Evolutionary conservation across 92 coral and sea anemone species (phyloP).

Genomic region (Desmophyllum pertusum): DNA sequence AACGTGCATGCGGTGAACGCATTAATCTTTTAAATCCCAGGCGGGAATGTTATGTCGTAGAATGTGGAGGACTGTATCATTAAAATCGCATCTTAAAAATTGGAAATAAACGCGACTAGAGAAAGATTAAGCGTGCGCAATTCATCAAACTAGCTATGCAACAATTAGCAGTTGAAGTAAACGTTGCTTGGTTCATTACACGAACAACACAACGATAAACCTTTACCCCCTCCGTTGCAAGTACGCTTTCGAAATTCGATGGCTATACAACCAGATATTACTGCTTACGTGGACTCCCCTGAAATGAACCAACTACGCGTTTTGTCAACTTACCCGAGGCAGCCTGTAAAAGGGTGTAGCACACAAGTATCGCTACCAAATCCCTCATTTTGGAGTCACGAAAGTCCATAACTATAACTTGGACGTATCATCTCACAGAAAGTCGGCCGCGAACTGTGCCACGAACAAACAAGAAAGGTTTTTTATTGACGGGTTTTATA

Average conservation of each 20-base stretch:
- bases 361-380: conserved; percentile 21
- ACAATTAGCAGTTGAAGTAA: background rate
- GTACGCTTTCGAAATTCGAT: background rate
- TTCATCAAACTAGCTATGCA: background rate
- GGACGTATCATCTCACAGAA: background rate
- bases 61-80: conserved; percentile 14
- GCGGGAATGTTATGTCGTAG: background rate
- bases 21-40: background rate
- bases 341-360: background rate
- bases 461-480: background rate
- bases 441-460: conserved; percentile 8
- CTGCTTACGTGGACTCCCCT: background rate
- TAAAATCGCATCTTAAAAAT: background rate
- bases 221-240: too few species aligned
- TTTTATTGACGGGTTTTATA: background rate
- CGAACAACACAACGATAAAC: background rate
- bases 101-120: background rate
- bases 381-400: conserved; percentile 37
- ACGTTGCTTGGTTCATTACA: too few species aligned
- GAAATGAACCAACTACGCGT: background rate
- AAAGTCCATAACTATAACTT: background rate
- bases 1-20: background rate
- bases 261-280: background rate
- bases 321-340: conserved; percentile 15
- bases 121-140: background rate